Percentiles rank a stretch among this genome's conserved stretches.
phyloP scores from a whole-genome alignment of 2,888 invertebrate species.

The Ernsta delagoae region DNA sequence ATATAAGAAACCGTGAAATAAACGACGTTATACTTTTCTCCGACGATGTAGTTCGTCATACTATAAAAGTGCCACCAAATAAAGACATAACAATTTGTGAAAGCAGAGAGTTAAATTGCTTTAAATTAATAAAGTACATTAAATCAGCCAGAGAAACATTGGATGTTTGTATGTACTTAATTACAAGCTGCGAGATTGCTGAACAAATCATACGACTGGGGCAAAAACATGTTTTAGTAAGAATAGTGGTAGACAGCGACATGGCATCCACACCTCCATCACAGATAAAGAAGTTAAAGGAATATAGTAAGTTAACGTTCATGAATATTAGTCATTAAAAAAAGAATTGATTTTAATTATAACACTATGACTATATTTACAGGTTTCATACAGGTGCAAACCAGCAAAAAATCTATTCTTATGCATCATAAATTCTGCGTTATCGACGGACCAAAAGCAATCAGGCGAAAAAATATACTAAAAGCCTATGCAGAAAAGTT shows the following conservation, averaged over 20 bases:
- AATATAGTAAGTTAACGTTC: conserved; percentile 70
- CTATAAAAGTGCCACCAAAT: conserved; percentile 67
- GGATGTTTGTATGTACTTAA: conserved; percentile 81
- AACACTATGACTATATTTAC: conserved; percentile 40
- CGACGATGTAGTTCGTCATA: conserved; percentile 69
- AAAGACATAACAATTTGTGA: conserved; percentile 71
- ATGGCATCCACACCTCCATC: conserved; percentile 78
- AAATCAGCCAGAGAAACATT: conserved; percentile 79
- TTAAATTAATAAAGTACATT: conserved; percentile 76
- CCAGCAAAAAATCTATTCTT: conserved; percentile 79
- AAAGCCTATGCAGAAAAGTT: conserved; percentile 73
- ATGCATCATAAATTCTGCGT: conserved; percentile 94
- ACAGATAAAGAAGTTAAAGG: conserved; percentile 73
- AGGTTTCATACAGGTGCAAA: conserved; percentile 81
- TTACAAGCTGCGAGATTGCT: conserved; percentile 76
- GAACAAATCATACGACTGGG: conserved; percentile 78
- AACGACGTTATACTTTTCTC: conserved; percentile 80
- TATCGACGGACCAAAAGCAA: conserved; percentile 84
- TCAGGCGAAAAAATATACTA: conserved; percentile 67
- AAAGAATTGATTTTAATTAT: background rate
- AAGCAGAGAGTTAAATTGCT: conserved; percentile 75
- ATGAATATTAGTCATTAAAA: background rate
- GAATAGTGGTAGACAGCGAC: conserved; percentile 78
- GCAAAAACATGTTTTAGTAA: conserved; percentile 75
- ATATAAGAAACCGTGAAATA: conserved; percentile 71